These are phyloP conservation scores for Euclidia mi DNA, from an alignment of 2,888 invertebrate species.

Conservation along the genomic window DNA sequence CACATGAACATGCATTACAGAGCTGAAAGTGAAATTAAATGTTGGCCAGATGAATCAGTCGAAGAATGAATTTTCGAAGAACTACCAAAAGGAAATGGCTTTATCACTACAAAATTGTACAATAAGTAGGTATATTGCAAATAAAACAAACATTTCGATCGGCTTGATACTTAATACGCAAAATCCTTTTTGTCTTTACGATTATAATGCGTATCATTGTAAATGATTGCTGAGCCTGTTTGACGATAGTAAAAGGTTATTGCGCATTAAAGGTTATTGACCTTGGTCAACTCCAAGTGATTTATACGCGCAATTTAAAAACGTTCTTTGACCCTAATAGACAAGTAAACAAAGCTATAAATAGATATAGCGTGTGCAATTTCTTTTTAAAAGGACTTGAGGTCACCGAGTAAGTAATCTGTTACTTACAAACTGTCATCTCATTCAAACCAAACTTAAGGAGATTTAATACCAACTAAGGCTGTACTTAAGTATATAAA, in stretches of 20 bases:
- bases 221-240: slow-evolving; percentile 12
- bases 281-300: slow-evolving; percentile 1
- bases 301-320: slow-evolving; percentile 8
- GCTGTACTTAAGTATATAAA: slow-evolving; percentile 1
- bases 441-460: no score
- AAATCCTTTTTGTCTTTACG: not conserved
- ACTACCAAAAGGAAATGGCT: no score
- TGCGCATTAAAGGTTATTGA: slow-evolving; percentile 1
- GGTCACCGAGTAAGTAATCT: not conserved
- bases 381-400: not conserved
- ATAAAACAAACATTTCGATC: slow-evolving; percentile 14
- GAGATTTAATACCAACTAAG: slow-evolving; percentile 10
- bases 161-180: not conserved
- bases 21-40: no score
- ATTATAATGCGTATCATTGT: slow-evolving; percentile 12
- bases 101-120: slow-evolving; percentile 34
- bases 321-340: slow-evolving; percentile 7
- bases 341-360: not conserved
- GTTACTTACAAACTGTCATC: slow-evolving; percentile 1
- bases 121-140: no score
- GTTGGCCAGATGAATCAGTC: no score
- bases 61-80: no score
- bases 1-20: no score
- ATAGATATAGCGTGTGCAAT: not conserved
- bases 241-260: slow-evolving; percentile 5